Evolutionary conservation across 2,888 invertebrate genomes (phyloP), one percentile per base, ranked within the genome.

Genomic region (Carcina quercana): DNA sequence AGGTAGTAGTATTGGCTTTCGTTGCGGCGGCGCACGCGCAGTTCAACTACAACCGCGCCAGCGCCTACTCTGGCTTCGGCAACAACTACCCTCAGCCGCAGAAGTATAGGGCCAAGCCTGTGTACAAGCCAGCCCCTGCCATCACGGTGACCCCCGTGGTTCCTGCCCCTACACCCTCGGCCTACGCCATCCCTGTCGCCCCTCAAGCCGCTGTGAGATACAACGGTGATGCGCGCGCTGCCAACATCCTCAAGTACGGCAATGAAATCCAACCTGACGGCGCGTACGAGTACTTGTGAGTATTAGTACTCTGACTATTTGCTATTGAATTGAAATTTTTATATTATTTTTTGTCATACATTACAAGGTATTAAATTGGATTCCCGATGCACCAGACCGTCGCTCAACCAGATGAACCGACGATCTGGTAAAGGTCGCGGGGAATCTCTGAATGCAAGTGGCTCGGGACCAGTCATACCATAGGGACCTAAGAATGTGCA

Each of bases 221-320:
- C 11, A 19, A 28, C 7, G 12, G 14, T 26, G 56, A 66, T 15
- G 68, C 59, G 26, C 59, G 53, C 35, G 40, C 46, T 27, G 69
- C 72, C 10, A 35, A 51, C 25, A 79, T 61, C 31, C 35, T 86
- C 28, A 75, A 57, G 40, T 71, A 54, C 45, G 72, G 64, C 20
- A 79, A 78, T 37, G 85, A 86, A 4, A 53, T 76, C 36, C 70
- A 70, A 48, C 79, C 82, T 29, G 87, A 87, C 42, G 87, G 87
- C 44, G 72, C 70, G 47, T 88, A 80, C 70, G 62, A 50, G 54
- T 86, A 86, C 65, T 74, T 58, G 87, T 87, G 58, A 80, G 78
- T 73, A 39, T 32, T 20, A 26, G n/a, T 33, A n/a, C n/a, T n/a
- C n/a, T n/a, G n/a, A n/a, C n/a, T n/a, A n/a, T n/a, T n/a, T n/a